Evolutionary conservation across 2,113 vertebrate species (phyloP), one percentile per base, ranked within the genome.

Genomic region (Apodemus sylvaticus): DNA sequence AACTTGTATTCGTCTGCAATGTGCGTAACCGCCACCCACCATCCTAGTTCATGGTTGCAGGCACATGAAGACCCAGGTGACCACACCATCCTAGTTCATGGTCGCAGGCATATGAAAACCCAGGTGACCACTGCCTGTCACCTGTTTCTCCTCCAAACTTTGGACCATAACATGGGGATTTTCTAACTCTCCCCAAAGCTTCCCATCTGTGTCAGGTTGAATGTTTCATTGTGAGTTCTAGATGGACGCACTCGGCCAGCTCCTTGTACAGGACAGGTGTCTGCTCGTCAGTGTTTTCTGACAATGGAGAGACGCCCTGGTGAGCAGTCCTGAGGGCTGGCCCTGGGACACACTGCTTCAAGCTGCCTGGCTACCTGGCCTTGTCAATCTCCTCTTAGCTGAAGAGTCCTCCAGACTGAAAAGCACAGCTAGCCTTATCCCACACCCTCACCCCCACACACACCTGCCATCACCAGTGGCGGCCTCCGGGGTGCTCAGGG

Each of bases 21-120:
- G 58, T 51, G 7, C 31, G 39, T 89, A 64, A 86, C 53, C 93
- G 45, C 29, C 42, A 42, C 60, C n/a, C 70, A 2, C 68, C 73
- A 39, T 95, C 93, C 17, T 31, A 74, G 62, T 86, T 96, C 62
- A 39, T 91, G 45, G 45, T 34, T 93, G 22, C 34, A 86, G 45
- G 64, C 85, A 73, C 55, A 58, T 58, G n/a, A n/a, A n/a, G n/a
- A n/a, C n/a, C n/a, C n/a, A n/a, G n/a, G n/a, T n/a, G n/a, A n/a
- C n/a, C n/a, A n/a, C 24, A 26, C 64, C 74, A 39, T 95, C 93
- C 19, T 31, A 70, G 55, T 87, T 96, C 62, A 42, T 91, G 48
- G 48, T 29, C 94, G 22, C 36, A 86, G 45, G 64, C 77, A 73
- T 24, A 62, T 62, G 24, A 26, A 95, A 82, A 77, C 36, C 51